phyloP scores from a whole-genome alignment of 2,888 invertebrate genomes.

The Peribatodes rhomboidaria region DNA sequence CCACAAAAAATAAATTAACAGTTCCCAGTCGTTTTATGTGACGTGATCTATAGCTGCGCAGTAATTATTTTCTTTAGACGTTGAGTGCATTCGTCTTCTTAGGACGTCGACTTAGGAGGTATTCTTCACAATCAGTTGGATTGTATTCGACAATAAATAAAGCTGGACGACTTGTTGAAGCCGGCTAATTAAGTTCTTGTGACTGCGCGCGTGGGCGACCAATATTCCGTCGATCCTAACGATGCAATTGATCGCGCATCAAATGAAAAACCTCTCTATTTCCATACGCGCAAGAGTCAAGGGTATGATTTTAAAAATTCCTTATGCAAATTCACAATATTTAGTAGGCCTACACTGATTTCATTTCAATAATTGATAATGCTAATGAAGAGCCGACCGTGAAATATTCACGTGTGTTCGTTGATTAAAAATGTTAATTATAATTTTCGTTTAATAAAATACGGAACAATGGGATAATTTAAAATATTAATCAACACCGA shows the following conservation, averaged over 20 bases:
- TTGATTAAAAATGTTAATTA: conserved; percentile 48
- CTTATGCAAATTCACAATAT: conserved; percentile 71
- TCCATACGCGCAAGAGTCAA: conserved; percentile 36
- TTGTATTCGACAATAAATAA: conserved; percentile 80
- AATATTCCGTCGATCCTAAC: conserved; percentile 60
- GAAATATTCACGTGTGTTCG: conserved; percentile 53
- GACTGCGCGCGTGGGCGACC: conserved; percentile 72
- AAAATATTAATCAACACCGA: conserved; percentile 37
- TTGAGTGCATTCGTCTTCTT: conserved; percentile 43
- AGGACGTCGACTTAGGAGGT: conserved; percentile 64
- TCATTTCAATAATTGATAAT: conserved; percentile 78
- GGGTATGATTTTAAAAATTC: conserved; percentile 52
- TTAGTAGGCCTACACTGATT: conserved; percentile 64
- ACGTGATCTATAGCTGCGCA: conserved; percentile 45
- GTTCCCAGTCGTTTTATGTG: conserved; percentile 36
- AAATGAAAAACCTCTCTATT: conserved; percentile 55
- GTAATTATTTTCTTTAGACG: conserved; percentile 45
- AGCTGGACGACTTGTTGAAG: conserved; percentile 71
- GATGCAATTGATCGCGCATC: conserved; percentile 55
- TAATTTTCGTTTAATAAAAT: conserved; percentile 34
- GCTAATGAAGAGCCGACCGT: conserved; percentile 66
- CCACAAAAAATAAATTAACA: conserved; percentile 36
- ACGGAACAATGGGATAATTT: conserved; percentile 38
- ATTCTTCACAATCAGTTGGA: conserved; percentile 72
- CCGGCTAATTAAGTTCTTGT: conserved; percentile 84